Base-by-base conservation (phyloP, 2,113 vertebrate genomes). In the Scalopus aquaticus region DNA sequence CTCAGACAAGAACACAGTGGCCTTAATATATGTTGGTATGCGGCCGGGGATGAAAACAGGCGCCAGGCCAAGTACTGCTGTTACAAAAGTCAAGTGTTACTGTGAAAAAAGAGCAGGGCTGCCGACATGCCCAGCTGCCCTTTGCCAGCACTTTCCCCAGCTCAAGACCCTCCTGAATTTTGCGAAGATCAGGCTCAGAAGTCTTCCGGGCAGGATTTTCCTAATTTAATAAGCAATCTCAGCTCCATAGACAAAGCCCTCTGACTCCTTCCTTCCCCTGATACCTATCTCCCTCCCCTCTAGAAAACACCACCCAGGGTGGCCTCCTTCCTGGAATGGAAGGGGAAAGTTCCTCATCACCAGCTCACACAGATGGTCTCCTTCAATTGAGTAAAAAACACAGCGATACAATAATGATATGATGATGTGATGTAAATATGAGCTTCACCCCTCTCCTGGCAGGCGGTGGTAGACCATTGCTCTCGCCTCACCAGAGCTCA, bases 161-260 rank as follows among this genome's bases (percentile, higher is more conserved):
- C 42, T 91, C 79, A 32, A 78, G 69, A 85, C 69, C 77, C 30
- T 94, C 87, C 80, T 83, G 28, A 90, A 80, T 83, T 95, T 84
- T 73, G 58, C 86, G 90, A 95, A 96, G 70, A 69, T 96, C 96
- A 85, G 20, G 35, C 82, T 95, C 76, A 94, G 37, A 95, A 93
- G 76, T 49, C 93, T 42, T 7, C n/a, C 49, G 77, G 74, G 54
- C 85, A 90, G 87, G 49, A 60, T 88, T 90, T 95, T 97, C 81
- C 84, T 95, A 73, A 51, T 51, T 90, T 78, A 93, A 93, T 73
- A 56, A 92, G 87, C 86, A 72, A 86, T 46, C 79, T 91, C 67
- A 69, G 70, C 37, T 93, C 89, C 70, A 67, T 30, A 77, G 87
- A 92, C 93, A 87, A 95, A 76, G 44, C 30, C 76, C 60, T 73